Evolutionary conservation across 2,888 invertebrate genomes (phyloP).

Genomic region (Sarcophaga variegata): DNA sequence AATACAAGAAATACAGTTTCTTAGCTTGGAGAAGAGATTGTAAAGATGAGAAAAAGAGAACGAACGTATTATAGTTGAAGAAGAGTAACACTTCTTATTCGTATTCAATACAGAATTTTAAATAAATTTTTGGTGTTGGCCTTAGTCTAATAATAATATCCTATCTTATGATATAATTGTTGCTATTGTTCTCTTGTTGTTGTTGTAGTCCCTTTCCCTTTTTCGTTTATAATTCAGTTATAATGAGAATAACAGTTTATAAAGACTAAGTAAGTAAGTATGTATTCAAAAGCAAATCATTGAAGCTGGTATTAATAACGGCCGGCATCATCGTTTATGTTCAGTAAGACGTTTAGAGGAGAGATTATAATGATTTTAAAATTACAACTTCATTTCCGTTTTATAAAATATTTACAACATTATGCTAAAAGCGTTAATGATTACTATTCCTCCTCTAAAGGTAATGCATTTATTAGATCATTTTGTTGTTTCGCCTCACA

Average conservation of each 20-base stretch:
- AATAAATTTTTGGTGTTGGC: conserved; percentile 9
- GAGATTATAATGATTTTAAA: conserved; percentile 14
- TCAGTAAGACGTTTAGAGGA: neutral
- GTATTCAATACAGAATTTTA: neutral
- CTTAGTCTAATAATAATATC: neutral
- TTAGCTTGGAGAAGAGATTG: too few species aligned
- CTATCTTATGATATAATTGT: conserved; percentile 27
- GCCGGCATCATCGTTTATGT: neutral
- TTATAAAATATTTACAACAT: conserved; percentile 15
- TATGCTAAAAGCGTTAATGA: neutral
- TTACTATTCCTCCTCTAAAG: neutral
- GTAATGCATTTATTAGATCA: conserved; percentile 3
- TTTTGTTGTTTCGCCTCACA: neutral
- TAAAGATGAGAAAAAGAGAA: too few species aligned
- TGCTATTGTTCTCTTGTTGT: neutral
- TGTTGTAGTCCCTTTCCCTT: neutral
- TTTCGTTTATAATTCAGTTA: conserved; percentile 41
- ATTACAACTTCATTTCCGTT: conserved; percentile 42
- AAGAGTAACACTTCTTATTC: too few species aligned
- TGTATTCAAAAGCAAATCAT: conserved; percentile 41
- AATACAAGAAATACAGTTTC: neutral
- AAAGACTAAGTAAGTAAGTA: conserved; percentile 18
- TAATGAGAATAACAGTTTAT: conserved; percentile 50
- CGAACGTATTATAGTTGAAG: too few species aligned
- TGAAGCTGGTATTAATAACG: neutral